Evolutionary conservation across 2,797 vertebrate species (phyloP).

Genomic region (Geotrypetes seraphini): DNA sequence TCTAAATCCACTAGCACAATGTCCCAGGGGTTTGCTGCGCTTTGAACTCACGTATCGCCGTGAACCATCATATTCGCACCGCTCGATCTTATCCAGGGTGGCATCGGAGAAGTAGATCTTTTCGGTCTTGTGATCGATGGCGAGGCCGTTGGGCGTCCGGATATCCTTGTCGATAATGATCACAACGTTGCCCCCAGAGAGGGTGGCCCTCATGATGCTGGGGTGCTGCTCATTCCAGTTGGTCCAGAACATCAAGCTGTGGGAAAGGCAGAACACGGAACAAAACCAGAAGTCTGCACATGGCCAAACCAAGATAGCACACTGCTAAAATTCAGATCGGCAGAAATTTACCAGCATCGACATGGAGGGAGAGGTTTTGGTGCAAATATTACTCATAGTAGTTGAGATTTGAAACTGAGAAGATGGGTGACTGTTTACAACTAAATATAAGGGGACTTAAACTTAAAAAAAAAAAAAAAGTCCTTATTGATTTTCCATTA

Average conservation of each 20-base stretch:
- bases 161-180: constrained; percentile 89
- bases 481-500: too few species aligned
- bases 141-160: constrained; percentile 87
- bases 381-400: too few species aligned
- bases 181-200: constrained; percentile 80
- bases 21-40: not conserved
- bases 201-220: constrained; percentile 90
- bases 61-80: constrained; percentile 90
- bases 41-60: constrained; percentile 74
- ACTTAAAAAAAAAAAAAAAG: too few species aligned
- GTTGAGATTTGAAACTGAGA: too few species aligned
- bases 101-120: constrained; percentile 96
- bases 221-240: constrained; percentile 96
- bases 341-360: too few species aligned
- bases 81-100: constrained; percentile 92
- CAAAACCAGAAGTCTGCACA: too few species aligned
- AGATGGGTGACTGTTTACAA: too few species aligned
- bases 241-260: constrained; percentile 96
- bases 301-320: too few species aligned
- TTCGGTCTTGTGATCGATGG: constrained; percentile 89
- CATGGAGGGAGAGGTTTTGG: too few species aligned
- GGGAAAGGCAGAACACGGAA: not conserved
- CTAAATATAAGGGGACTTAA: too few species aligned
- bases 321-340: too few species aligned
- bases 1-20: not conserved